Evolutionary conservation across 2,797 vertebrate species (phyloP).

Genomic region (Smutsia temminckii): DNA sequence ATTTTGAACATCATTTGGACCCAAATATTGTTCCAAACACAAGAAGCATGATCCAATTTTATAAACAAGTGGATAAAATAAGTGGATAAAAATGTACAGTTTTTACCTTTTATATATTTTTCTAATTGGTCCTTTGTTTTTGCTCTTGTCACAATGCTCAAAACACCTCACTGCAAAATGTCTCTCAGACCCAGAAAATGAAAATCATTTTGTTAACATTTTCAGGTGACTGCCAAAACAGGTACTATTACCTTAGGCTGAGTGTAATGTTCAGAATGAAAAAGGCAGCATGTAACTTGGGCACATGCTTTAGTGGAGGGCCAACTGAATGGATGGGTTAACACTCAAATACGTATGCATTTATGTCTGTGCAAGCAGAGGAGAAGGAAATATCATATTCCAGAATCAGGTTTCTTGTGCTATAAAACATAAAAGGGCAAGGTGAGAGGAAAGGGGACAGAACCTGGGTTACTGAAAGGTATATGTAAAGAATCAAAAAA

Average conservation of each 20-base stretch:
- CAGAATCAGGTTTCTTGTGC: neutral
- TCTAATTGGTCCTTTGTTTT: neutral
- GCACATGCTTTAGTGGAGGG: neutral
- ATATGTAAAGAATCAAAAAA: neutral
- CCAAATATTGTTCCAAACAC: neutral
- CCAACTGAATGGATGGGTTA: neutral
- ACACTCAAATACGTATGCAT: neutral
- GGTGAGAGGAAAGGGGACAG: neutral
- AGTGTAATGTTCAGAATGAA: neutral
- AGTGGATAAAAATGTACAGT: neutral
- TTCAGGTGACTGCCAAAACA: neutral
- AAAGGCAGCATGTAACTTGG: neutral
- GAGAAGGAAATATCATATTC: neutral
- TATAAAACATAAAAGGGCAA: neutral
- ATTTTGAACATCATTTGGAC: neutral
- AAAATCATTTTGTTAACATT: neutral
- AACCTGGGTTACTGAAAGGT: neutral
- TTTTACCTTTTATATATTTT: neutral
- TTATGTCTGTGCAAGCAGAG: neutral
- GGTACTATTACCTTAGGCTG: neutral
- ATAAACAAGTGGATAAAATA: neutral
- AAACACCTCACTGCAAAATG: neutral
- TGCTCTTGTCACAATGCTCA: neutral
- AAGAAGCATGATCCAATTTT: neutral
- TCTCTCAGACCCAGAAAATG: neutral